These are phyloP conservation scores for Coelinius sp. DNA, from an alignment of 2,888 invertebrate genomes.

Conservation along the genomic window DNA sequence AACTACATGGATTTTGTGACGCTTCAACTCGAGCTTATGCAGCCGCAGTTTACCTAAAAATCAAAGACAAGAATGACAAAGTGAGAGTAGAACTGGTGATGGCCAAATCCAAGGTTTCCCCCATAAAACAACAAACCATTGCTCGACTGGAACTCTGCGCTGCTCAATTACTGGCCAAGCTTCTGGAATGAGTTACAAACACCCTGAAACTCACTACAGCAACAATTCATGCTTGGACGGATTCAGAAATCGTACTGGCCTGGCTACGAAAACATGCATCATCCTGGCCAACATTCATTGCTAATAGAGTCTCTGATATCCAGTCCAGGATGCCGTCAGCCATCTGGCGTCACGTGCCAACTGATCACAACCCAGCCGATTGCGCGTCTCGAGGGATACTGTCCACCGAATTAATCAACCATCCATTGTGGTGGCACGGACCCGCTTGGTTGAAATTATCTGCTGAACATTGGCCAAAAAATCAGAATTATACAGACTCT, in stretches of 20 bases:
- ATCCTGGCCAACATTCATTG: slow-evolving; percentile 48
- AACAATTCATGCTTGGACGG: slow-evolving; percentile 38
- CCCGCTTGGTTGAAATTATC: slow-evolving; percentile 43
- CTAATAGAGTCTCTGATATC: slow-evolving; percentile 57
- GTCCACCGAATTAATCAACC: slow-evolving; percentile 39
- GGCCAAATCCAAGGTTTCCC: slow-evolving; percentile 24
- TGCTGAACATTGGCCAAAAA: slow-evolving; percentile 27
- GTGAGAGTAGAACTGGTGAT: background rate
- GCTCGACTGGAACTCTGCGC: slow-evolving; percentile 18
- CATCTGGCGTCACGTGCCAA: slow-evolving; percentile 54
- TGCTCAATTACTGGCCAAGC: background rate
- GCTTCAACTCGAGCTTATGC: background rate
- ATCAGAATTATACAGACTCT: too few relatives aligned
- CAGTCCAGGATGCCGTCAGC: slow-evolving; percentile 47
- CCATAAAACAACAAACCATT: slow-evolving; percentile 9
- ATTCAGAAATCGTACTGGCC: slow-evolving; percentile 50
- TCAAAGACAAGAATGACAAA: background rate
- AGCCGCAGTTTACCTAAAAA: background rate
- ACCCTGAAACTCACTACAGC: background rate
- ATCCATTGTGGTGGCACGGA: slow-evolving; percentile 48
- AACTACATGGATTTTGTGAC: background rate
- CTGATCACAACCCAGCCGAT: slow-evolving; percentile 58
- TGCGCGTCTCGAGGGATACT: slow-evolving; percentile 54
- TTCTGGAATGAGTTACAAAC: slow-evolving; percentile 20
- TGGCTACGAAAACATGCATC: slow-evolving; percentile 50